phyloP scores from a whole-genome alignment of 35 echinoderm and acorn worm species.

The Apostichopus japonicus region DNA sequence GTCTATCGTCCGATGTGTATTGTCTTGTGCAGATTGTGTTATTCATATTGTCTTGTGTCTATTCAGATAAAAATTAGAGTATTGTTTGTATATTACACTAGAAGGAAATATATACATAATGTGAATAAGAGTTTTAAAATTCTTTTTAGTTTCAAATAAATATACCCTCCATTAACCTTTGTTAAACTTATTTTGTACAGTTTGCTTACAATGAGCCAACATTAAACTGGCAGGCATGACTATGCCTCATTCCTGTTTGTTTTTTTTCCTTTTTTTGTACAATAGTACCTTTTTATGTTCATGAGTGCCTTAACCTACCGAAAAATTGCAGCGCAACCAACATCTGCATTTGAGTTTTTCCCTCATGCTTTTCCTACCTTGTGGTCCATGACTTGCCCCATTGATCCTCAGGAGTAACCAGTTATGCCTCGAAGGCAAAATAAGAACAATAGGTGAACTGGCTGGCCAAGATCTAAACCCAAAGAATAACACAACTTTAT shows the following conservation, averaged over 20 bases:
- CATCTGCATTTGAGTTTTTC: neutral
- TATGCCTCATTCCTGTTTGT: neutral
- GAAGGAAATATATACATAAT: too few species aligned
- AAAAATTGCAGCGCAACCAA: neutral
- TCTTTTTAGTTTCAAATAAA: too few species aligned
- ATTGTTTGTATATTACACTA: too few species aligned
- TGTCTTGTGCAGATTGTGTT: neutral
- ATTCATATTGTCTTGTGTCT: neutral
- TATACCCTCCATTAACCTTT: too few species aligned
- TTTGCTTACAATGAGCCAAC: too few species aligned
- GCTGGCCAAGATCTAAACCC: constrained; percentile 24
- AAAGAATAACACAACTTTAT: constrained; percentile 33
- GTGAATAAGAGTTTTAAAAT: too few species aligned
- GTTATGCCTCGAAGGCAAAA: neutral
- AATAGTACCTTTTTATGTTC: constrained; percentile 3
- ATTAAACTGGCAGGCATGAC: too few species aligned
- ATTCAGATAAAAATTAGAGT: neutral
- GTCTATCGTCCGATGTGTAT: neutral
- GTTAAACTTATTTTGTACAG: too few species aligned
- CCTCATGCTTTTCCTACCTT: neutral
- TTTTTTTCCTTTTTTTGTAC: neutral
- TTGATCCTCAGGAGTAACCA: constrained; percentile 10
- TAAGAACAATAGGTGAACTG: constrained; percentile 14
- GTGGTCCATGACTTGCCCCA: neutral
- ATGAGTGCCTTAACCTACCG: neutral